Evolutionary conservation across 64 coral and sea anemone genomes (phyloP), one percentile per base, ranked within the genome.

Genomic region (Porites australiensis): DNA sequence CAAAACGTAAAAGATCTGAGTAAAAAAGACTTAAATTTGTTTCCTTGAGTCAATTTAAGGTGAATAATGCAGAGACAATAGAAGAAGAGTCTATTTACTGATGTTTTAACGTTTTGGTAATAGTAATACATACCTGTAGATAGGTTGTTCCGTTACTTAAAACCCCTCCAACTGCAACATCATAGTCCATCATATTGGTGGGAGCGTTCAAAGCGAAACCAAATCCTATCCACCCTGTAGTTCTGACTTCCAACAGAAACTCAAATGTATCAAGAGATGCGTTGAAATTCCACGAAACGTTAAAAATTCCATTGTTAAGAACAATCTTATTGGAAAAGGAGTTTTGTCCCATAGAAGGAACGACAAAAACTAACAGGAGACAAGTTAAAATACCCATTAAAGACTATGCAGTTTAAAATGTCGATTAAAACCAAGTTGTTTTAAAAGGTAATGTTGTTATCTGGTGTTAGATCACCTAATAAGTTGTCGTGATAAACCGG

Each of bases 281-380:
- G 55, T 82, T 82, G 37, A 62, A 82, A 62, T 8, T 82, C 55
- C 58, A 82, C 21, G 79, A 82, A 82, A 82, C 79, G 12, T 82
- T 82, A 43, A 44, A 82, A 44, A 11, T 72, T 58, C 52, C 52
- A 3, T 62, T 62, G 8, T 82, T 13, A 3, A 82, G 20, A 14
- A 21, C 15, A 7, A 44, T 12, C 57, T 22, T 62, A n/a, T 62
- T 82, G 57, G 75, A 78, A 78, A 19, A 78, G 18, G 57, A 21
- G 16, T 78, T 22, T 72, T 72, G 69, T 11, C 69, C 69, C 69
- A 72, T 72, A 44, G 8, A 9, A 72, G 69, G 69, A 23, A 72
- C 27, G 43, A 27, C 19, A 37, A 72, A 72, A 72, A 27, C 21
- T 20, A 72, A 27, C 20, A 72, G 43, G 43, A 72, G 16, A 72